Base-by-base conservation (phyloP, 2,888 invertebrate species). In the Ophonus ardosiacus region DNA sequence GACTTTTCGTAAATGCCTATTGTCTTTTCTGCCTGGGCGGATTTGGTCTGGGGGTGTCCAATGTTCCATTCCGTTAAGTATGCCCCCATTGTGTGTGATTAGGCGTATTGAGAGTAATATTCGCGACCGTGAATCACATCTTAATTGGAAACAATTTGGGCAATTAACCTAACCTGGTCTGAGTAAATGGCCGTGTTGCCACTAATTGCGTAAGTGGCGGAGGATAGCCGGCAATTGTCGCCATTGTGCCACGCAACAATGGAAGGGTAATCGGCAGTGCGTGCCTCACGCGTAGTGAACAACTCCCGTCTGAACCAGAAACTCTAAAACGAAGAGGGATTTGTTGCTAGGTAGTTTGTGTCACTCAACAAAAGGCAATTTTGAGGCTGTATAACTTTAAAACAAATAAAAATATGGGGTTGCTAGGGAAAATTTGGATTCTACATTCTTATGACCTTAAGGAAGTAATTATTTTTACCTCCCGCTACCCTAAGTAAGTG, bases 121-220 rank as follows among this genome's bases (percentile, higher is more conserved):
- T 88, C 88, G 89, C 81, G 84, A 65, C 86, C 87, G 87, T 92
- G 92, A 92, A 92, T 92, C 91, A 92, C 91, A 90, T 91, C 92
- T 92, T 92, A 92, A 92, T 92, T 92, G 92, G 92, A 90, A 92
- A 92, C 92, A 92, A 92, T 92, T 93, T 92, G 89, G 90, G 90
- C 91, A 91, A 91, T 91, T 91, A 91, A 91, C 91, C 90, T 91
- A 91, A 91, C 91, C 90, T 89, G 90, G 63, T 59, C 91, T 90
- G 90, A 89, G 90, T 90, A 90, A 89, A 90, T 87, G 87, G 87
- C 86, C 86, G 87, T 86, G 86, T 86, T 86, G 86, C 86, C 86
- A 86, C 86, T 87, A 87, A 86, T 87, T 86, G 86, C 86, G 88
- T 88, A 88, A 89, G 89, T 88, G 88, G 88, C 88, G 88, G 90